Evolutionary conservation across 2,113 vertebrate species (phyloP), one percentile per base, ranked within the genome.

Genomic region (Gobius niger): DNA sequence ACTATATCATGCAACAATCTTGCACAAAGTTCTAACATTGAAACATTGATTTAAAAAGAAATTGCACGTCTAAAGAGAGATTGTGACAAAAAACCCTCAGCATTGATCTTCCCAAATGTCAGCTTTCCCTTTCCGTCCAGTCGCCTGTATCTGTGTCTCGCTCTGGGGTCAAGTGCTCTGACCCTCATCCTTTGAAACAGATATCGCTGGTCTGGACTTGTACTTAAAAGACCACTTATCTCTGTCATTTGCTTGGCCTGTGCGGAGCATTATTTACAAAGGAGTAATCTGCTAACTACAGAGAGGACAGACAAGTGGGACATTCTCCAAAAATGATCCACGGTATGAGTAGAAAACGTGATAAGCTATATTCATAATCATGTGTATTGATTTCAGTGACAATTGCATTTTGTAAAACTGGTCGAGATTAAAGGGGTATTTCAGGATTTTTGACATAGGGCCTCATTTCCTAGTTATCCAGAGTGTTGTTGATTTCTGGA

Each of bases 121-220:
- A 47, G 41, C 19, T 75, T 74, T 64, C 52, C 51, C 46, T 40
- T 0, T 56, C 62, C 8, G 44, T 1, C 57, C 14, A 7, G 9
- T 16, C 12, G 4, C 7, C 65, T 69, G 76, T 53, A 74, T 82
- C 44, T 18, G 61, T 47, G 77, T 44, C 64, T 54, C 12, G 0
- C 51, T n/a, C 44, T 63, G 64, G 73, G 68, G 72, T 81, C 68
- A 76, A 64, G 67, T 50, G 62, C 51, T 2, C 7, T 18, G 65
- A 79, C 66, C 75, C 47, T 18, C 75, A 40, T 12, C 52, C 15
- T 73, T 77, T 53, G 54, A 82, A 79, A 70, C 52, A 24, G 44
- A 73, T 56, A 67, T 42, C 47, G n/a, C 24, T 5, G 19, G 47
- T 77, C 6, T 40, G 3, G 14, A 76, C 19, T 44, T 19, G 47